Evolutionary conservation across 2,797 vertebrate genomes (phyloP).

Genomic region (Hydrophis major): DNA sequence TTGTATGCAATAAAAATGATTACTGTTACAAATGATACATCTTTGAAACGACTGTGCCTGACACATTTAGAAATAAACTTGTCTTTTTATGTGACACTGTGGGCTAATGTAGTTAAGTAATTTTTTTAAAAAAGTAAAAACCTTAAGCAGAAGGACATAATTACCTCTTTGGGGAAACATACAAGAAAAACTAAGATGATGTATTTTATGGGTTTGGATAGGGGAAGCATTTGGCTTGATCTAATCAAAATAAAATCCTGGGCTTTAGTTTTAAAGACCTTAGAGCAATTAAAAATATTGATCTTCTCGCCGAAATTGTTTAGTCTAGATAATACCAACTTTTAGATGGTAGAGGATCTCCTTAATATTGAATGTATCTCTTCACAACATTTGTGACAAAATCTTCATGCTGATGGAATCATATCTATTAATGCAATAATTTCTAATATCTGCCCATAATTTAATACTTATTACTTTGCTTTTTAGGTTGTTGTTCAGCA

Average conservation of each 20-base stretch:
- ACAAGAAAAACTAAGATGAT: background rate
- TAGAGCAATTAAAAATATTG: background rate
- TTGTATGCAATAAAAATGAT: background rate
- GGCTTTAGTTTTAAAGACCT: background rate
- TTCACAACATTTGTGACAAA: background rate
- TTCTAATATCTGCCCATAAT: background rate
- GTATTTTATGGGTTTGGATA: background rate
- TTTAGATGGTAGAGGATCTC: background rate
- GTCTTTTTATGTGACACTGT: background rate
- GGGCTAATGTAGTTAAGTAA: background rate
- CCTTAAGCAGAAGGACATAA: background rate
- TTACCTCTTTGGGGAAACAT: background rate
- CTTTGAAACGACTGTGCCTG: background rate
- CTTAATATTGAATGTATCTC: background rate
- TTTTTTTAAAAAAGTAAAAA: background rate
- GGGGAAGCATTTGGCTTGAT: background rate
- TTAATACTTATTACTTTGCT: background rate
- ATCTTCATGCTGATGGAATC: background rate
- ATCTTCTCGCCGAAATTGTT: background rate
- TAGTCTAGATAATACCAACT: background rate
- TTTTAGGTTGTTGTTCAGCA: slow-evolving; percentile 91
- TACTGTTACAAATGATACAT: background rate
- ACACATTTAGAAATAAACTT: background rate
- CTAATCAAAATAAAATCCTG: background rate
- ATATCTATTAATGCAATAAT: background rate